Base-by-base conservation (phyloP, 2,113 vertebrate genomes). In the Oreochromis tanganicae region DNA sequence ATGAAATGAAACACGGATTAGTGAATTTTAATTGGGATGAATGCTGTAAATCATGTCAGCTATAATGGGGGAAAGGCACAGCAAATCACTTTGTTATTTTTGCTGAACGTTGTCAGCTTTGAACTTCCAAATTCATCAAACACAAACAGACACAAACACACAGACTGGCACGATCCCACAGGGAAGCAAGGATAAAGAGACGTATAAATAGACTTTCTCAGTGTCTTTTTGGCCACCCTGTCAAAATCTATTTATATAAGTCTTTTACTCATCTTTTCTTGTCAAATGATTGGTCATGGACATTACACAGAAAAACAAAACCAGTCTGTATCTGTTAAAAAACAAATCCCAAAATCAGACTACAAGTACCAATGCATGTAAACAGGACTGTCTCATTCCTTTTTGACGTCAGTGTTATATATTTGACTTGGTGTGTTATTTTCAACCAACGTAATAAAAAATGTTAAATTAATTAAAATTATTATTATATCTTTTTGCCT, bases 191-290 rank as follows among this genome's bases (percentile, higher is more conserved):
- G 86, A 92, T 89, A 91, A 87, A 94, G 85, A 61, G 48, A 80
- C 73, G 56, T 92, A 92, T 88, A 94, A 93, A 95, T 92, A 95
- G 82, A 91, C 85, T 88, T 84, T 59, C 56, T 84, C 55, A 2
- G 80, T 87, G 63, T 52, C 84, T 94, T 86, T 94, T 91, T 91
- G 87, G 85, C 88, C 89, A 93, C 75, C 24, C 82, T 86, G 89
- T 92, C 90, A 75, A 79, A 93, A 85, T 90, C 86, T 24, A 73
- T 82, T 94, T 94, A 94, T 61, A 85, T 94, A 94, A 95, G 87
- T 54, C 75, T 68, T 93, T 93, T 91, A 87, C 87, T 93, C 85
- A 83, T 94, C 85, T 93, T 88, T 92, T 88, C 83, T 86, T 92
- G 91, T 90, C 81, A 90, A 85, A 82, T 91, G 86, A 94, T 92